A percentile compares a stretch with the other conserved stretches of the same genome.
phyloP scores from a whole-genome alignment of 2,113 vertebrate genomes.

The Cichladusa arquata region DNA sequence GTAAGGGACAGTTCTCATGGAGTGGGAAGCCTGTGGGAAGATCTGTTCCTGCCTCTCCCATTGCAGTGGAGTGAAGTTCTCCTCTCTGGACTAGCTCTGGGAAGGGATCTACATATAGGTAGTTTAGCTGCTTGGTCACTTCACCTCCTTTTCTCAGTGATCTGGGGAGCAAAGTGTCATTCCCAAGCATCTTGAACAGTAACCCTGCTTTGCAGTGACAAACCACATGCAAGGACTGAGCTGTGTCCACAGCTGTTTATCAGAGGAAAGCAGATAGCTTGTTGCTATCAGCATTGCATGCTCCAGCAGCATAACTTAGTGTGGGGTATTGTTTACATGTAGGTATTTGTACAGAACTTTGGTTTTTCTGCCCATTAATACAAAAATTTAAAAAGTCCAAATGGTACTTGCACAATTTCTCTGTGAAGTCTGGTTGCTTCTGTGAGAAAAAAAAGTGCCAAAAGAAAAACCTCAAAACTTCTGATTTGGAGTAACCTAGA shows the following conservation, averaged over 20 bases:
- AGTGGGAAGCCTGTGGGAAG: background rate
- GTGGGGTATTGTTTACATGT: background rate
- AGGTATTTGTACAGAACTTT: background rate
- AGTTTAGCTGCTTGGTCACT: background rate
- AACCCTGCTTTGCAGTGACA: background rate
- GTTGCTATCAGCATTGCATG: background rate
- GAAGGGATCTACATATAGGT: background rate
- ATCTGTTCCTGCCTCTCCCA: background rate
- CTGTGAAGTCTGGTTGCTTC: background rate
- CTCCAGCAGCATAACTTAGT: background rate
- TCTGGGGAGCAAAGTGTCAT: background rate
- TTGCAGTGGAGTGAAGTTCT: background rate
- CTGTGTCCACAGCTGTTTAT: slow-evolving; percentile 30
- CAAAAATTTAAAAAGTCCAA: background rate
- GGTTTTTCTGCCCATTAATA: background rate
- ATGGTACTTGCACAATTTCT: background rate
- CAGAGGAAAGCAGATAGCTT: background rate
- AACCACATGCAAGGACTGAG: background rate
- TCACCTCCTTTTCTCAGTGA: background rate
- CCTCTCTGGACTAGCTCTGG: background rate
- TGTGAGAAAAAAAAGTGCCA: background rate
- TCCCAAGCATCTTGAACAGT: background rate
- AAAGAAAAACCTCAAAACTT: background rate
- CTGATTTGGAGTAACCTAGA: background rate
- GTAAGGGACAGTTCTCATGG: background rate